phyloP scores from a whole-genome alignment of 2,888 invertebrate genomes.

The Deilephila elpenor region DNA sequence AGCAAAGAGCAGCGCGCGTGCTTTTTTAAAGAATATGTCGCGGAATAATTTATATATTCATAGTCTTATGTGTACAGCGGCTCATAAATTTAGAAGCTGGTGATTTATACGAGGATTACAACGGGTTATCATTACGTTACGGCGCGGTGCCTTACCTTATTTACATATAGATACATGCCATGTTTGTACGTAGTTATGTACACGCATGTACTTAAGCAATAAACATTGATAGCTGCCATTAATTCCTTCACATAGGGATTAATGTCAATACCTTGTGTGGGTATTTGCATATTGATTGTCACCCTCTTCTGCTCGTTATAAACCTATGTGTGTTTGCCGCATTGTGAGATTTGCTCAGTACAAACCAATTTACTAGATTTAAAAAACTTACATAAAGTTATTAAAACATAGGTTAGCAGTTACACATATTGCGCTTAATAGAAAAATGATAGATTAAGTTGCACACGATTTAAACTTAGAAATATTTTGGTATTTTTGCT shows the following conservation, averaged over 20 bases:
- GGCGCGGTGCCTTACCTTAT: constrained; percentile 36
- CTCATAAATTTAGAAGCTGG: constrained; percentile 74
- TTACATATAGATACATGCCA: constrained; percentile 24
- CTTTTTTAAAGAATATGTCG: constrained; percentile 59
- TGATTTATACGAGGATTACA: constrained; percentile 80
- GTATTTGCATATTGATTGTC: constrained; percentile 15
- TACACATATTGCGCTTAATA: too few species aligned
- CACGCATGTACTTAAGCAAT: constrained; percentile 24
- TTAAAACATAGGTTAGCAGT: too few species aligned
- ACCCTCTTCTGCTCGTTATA: too few species aligned
- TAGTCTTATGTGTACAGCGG: constrained; percentile 66
- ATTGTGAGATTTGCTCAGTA: not conserved
- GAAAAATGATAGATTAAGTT: too few species aligned
- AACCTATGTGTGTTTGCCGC: too few species aligned
- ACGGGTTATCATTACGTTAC: constrained; percentile 64
- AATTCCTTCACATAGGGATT: constrained; percentile 22
- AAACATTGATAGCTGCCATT: constrained; percentile 16
- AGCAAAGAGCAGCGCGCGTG: constrained; percentile 22
- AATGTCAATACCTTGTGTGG: not conserved
- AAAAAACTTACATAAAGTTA: not conserved
- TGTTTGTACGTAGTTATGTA: constrained; percentile 27
- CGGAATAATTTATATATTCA: constrained; percentile 72
- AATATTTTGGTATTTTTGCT: not conserved
- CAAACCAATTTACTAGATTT: not conserved
- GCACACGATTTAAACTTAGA: not conserved